Base-by-base conservation (phyloP, 2,113 vertebrate genomes). In the Corvus moneduloides region DNA sequence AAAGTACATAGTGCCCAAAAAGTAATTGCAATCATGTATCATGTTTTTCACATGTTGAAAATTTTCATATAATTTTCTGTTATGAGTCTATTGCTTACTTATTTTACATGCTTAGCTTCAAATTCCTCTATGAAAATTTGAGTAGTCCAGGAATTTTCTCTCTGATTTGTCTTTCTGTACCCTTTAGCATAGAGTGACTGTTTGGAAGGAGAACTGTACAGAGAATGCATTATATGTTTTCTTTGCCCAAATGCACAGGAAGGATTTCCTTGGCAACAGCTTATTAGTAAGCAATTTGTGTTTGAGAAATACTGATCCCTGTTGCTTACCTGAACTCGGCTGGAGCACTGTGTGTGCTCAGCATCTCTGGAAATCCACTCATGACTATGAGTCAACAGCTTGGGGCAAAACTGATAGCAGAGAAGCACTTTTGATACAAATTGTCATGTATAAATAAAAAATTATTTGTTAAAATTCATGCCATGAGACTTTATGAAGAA, bases 301-400 rank as follows among this genome's bases (percentile, higher is more conserved):
- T 85, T 88, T 96, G 84, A 83, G 59, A 71, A 84, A n/a, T 83
- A 76, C 59, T 90, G 88, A 85, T 30, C 16, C 15, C 37, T 82
- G 4, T 68, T 82, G 30, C 77, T 59, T 90, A 37, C 74, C 68
- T 71, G 63, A 87, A 55, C 51, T 94, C 71, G 76, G 44, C 51
- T 91, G 69, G 52, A 88, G 59, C 64, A 67, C 13, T 78, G 32
- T 18, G 26, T 79, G 41, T 82, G 56, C 59, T 91, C 84, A 85
- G 63, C 51, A 85, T 80, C 72, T 91, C 91, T 93, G 67, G 39
- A 95, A 90, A 95, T 83, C 33, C 83, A 48, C 44, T 63, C 68
- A 19, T 90, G 85, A 77, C 26, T 67, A 52, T 81, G 43, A 84
- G 20, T 83, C 39, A 74, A 81, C 52, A 75, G 54, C 75, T 71